A percentile compares a stretch with the other conserved stretches of the same genome.
phyloP scores from a whole-genome alignment of 2,888 invertebrate genomes.

The Girardia tigrina region DNA sequence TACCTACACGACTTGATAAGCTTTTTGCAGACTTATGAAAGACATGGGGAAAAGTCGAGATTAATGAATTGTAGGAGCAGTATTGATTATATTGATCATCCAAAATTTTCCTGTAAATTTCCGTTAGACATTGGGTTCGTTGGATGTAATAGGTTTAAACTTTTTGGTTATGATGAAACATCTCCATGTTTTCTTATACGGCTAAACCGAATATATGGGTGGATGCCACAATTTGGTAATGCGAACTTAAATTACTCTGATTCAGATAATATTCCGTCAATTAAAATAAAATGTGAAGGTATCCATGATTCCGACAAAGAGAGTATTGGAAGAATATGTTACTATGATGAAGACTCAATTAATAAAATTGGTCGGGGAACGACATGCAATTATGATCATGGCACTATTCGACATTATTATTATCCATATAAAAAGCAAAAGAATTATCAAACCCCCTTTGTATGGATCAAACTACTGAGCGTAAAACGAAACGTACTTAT shows the following conservation, averaged over 20 bases:
- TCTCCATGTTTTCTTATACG: conserved; percentile 32
- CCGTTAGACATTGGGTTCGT: background rate
- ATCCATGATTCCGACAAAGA: conserved; percentile 28
- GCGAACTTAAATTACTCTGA: background rate
- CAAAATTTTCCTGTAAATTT: background rate
- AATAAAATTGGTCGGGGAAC: background rate
- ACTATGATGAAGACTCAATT: conserved; percentile 31
- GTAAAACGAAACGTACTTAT: conserved; percentile 49
- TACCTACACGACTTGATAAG: background rate
- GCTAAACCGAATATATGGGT: conserved; percentile 36
- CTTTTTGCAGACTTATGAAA: background rate
- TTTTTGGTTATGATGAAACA: conserved; percentile 34
- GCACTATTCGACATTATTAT: conserved; percentile 56
- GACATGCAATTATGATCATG: conserved; percentile 10
- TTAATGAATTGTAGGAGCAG: background rate
- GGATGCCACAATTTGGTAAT: conserved; percentile 36
- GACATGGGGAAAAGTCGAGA: background rate
- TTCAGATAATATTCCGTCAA: conserved; percentile 5
- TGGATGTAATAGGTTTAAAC: background rate
- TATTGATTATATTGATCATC: background rate
- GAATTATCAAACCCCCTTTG: conserved; percentile 51
- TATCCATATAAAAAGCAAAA: conserved; percentile 52
- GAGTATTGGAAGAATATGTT: conserved; percentile 33
- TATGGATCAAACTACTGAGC: conserved; percentile 51
- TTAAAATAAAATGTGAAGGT: conserved; percentile 36